Base-by-base conservation (phyloP, 2,113 vertebrate genomes). In the Gymnogyps californianus region DNA sequence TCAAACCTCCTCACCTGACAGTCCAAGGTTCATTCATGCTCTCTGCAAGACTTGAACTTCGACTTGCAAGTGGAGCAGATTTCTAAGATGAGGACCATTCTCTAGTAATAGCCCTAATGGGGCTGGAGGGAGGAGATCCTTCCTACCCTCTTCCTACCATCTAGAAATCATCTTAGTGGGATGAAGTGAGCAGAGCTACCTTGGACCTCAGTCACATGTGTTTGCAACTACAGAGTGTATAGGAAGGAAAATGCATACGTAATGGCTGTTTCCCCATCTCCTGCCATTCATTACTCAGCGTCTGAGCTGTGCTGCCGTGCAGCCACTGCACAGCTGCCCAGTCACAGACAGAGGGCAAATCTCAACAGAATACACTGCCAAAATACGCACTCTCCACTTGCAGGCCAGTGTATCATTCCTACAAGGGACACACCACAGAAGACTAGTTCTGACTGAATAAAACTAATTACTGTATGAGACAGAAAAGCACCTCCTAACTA, bases 401-500 rank as follows among this genome's bases (percentile, higher is more conserved):
- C 2, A 70, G 54, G 24, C 34, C n/a, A 21, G 25, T 1, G 0
- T 42, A 42, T 36, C 40, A 32, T 7, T 46, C 22, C 65, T n/a
- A 6, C 20, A 86, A 80, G 42, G 38, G 36, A 65, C 0, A 0
- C 2, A 22, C 3, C 66, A 44, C 32, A 74, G 29, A 83, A 65
- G 32, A 29, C 47, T 46, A 59, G 29, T 21, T 70, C 25, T n/a
- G 46, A 81, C 24, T 31, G 21, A 42, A 47, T 17, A 5, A 72
- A 52, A 34, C 1, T 0, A n/a, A 52, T 31, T 55, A 15, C 2
- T 49, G 28, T 44, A 44, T 0, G 9, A 61, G 61, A 91, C 25
- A 64, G 65, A 90, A 67, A 92, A 36, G 8, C 25, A 74, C 4
- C 54, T 76, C 57, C 61, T 79, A 58, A 57, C 25, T 40, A 91